A percentile compares a stretch with the other conserved stretches of the same genome.
Conservation (phyloP, 2,113 vertebrate genomes). For the Hoplias malabaricus region DNA sequence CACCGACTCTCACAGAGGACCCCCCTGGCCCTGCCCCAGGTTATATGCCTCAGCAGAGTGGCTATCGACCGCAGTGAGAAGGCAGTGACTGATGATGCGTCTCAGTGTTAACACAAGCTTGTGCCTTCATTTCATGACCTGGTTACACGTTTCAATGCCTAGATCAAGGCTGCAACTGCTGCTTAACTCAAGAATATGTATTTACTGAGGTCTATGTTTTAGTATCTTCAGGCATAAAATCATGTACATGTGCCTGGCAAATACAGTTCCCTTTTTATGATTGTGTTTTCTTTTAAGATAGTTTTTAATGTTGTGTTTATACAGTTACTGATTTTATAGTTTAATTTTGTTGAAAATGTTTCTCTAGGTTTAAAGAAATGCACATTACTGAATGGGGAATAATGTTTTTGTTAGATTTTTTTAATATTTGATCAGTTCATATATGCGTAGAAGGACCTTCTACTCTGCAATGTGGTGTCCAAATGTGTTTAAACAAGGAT, state of each 20-base stretch:
- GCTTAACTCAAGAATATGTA: constrained; percentile 13
- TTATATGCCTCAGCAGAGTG: constrained; percentile 87
- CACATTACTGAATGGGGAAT: background rate
- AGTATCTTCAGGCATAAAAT: background rate
- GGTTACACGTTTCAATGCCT: background rate
- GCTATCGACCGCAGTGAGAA: constrained; percentile 86
- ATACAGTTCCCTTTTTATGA: background rate
- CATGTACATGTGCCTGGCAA: background rate
- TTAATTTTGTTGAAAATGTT: background rate
- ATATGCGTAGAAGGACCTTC: background rate
- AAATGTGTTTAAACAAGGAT: background rate
- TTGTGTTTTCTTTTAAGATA: background rate
- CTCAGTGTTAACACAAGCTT: background rate
- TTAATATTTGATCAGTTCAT: background rate
- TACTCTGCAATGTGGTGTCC: background rate
- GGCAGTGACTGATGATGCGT: background rate
- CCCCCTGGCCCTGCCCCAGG: constrained; percentile 54
- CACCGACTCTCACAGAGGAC: constrained; percentile 50
- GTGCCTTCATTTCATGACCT: constrained; percentile 19
- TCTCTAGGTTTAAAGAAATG: background rate
- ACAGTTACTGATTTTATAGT: background rate
- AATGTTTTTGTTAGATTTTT: background rate
- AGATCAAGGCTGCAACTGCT: constrained; percentile 17
- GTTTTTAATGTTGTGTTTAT: background rate
- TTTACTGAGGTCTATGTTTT: background rate